Evolutionary conservation across 2,888 invertebrate genomes (phyloP).

Genomic region (Cephonodes hylas): DNA sequence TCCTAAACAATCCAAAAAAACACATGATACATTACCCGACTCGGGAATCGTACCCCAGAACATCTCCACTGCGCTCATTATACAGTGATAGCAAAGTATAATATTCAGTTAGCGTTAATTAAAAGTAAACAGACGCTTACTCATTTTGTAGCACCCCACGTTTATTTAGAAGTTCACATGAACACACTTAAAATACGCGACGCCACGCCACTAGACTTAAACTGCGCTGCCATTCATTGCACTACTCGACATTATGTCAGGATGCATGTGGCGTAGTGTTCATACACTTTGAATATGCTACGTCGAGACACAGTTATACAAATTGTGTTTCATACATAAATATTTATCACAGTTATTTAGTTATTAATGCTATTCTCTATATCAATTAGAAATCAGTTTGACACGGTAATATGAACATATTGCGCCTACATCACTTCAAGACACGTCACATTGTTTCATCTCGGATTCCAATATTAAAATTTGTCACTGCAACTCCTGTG

Average conservation of each 20-base stretch:
- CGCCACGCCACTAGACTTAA: background rate
- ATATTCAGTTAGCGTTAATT: background rate
- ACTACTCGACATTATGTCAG: too few relatives aligned
- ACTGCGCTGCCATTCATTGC: too few relatives aligned
- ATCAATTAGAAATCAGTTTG: too few relatives aligned
- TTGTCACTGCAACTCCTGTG: too few relatives aligned
- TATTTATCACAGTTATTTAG: background rate
- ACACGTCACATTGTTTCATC: background rate
- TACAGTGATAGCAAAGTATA: too few relatives aligned
- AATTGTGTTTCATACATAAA: background rate
- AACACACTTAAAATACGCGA: background rate
- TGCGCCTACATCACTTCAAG: background rate
- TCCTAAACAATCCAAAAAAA: too few relatives aligned
- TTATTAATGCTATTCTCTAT: too few relatives aligned
- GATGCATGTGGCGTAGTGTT: background rate
- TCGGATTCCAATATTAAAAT: background rate
- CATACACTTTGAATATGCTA: background rate
- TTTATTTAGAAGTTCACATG: background rate
- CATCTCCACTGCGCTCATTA: too few relatives aligned
- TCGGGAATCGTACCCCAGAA: too few relatives aligned
- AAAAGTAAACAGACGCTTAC: background rate
- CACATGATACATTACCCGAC: too few relatives aligned
- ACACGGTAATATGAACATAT: background rate
- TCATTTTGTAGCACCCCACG: background rate
- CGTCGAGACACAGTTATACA: background rate